A percentile compares a stretch with the other conserved stretches of the same genome.
Evolutionary conservation across 2,113 vertebrate genomes (phyloP).

Genomic region (Silurus glanis): DNA sequence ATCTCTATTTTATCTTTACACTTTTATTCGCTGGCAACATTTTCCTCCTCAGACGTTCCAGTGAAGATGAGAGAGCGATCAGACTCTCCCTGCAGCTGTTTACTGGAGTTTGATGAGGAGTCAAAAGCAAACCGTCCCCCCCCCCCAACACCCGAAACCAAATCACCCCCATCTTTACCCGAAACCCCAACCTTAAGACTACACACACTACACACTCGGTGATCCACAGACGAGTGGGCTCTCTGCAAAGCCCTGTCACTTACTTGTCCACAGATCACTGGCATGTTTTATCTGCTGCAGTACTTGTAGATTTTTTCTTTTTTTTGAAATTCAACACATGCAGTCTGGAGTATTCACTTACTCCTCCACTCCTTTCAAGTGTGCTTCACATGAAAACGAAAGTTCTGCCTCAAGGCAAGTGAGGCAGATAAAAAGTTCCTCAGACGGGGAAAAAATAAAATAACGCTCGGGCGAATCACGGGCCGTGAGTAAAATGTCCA

Average conservation of each 20-base stretch:
- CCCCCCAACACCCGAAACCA: constrained; percentile 45
- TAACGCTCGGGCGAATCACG: constrained; percentile 38
- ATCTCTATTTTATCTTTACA: constrained; percentile 45
- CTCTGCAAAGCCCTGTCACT: constrained; percentile 42
- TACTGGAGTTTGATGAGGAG: constrained; percentile 52
- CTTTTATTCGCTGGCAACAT: constrained; percentile 44
- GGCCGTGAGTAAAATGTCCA: constrained; percentile 52
- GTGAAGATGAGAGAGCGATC: constrained; percentile 47
- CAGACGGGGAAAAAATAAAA: constrained; percentile 18
- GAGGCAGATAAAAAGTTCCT: constrained; percentile 54
- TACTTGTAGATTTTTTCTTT: constrained; percentile 51
- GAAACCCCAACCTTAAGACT: constrained; percentile 9
- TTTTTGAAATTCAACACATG: constrained; percentile 64
- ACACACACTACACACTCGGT: constrained; percentile 24
- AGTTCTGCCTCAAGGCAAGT: constrained; percentile 68
- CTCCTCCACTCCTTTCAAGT: constrained; percentile 71
- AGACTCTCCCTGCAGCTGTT: constrained; percentile 52
- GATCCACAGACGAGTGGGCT: constrained; percentile 17
- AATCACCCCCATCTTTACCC: constrained; percentile 24
- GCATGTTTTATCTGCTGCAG: constrained; percentile 49
- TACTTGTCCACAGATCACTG: constrained; percentile 17
- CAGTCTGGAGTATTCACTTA: constrained; percentile 69
- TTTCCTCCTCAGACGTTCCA: constrained; percentile 47
- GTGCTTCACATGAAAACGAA: constrained; percentile 72
- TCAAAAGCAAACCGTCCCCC: constrained; percentile 49